A percentile compares a stretch with the other conserved stretches of the same genome.
Evolutionary conservation across 2,113 vertebrate genomes (phyloP).

Genomic region (Rhombomys opimus): DNA sequence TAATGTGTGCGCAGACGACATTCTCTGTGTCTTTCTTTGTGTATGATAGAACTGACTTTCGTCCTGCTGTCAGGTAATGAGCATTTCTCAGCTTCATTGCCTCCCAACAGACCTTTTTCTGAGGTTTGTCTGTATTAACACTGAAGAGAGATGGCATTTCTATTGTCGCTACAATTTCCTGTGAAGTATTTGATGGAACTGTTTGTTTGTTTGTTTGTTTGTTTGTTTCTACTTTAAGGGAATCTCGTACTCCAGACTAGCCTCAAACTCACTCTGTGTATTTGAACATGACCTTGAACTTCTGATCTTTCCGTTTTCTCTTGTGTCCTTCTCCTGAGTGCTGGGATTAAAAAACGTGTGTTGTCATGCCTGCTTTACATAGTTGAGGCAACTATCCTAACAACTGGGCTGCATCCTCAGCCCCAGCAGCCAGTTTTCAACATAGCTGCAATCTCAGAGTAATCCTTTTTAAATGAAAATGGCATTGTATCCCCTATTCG

Average conservation of each 20-base stretch:
- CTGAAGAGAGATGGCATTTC: not conserved
- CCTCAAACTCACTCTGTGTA: not conserved
- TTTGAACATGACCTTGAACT: not conserved
- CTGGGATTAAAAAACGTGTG: not conserved
- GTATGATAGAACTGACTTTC: not conserved
- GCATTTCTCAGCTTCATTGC: constrained; percentile 21
- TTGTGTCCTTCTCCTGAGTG: not conserved
- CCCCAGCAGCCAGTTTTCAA: not conserved
- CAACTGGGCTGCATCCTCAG: not conserved
- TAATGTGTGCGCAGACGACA: not conserved
- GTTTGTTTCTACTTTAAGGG: not conserved
- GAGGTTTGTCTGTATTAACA: not conserved
- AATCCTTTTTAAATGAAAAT: not conserved
- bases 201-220: not conserved
- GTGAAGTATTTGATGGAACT: not conserved
- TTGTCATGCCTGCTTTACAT: not conserved
- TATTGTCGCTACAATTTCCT: not conserved
- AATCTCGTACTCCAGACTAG: not conserved
- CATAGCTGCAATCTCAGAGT: not conserved
- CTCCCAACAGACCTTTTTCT: not conserved
- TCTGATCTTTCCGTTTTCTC: not conserved
- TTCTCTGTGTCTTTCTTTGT: not conserved
- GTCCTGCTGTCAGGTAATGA: not conserved
- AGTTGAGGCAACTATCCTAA: not conserved
- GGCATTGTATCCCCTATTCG: not conserved